Evolutionary conservation across 2,888 invertebrate species (phyloP), one percentile per base, ranked within the genome.

Genomic region (Didymodactylos carnosus): DNA sequence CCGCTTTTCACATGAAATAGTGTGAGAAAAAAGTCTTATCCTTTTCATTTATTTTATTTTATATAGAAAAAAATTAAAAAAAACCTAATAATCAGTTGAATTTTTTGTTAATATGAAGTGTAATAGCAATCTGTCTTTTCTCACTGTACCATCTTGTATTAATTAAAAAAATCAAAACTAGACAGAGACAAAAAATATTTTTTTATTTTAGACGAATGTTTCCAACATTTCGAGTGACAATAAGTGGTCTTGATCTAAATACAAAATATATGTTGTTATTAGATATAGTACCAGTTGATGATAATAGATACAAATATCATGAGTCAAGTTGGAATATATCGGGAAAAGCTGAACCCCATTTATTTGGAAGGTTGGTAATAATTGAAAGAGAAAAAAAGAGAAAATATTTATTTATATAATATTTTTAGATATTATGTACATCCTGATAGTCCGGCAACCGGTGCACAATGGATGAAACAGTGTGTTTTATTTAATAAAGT

Each of bases 241-340:
- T 93, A 1, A 86, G 86, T 43, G 91, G 92, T 0, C 84, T 94
- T 77, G 90, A 92, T 77, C 89, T 90, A 35, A 88, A 89, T 39
- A 87, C 88, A 73, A 88, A 88, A 80, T 94, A 94, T 85, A 90
- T 89, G 82, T 87, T 94, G 0, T 85, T 90, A 16, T 84, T 93
- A 76, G 92, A 92, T 82, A 87, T 92, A 82, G 87, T 87, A 0
- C 88, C 90, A 10, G 87, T 88, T 8, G 89, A 90, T 69, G 88
- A 89, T 77, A 88, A 89, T 76, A 88, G 93, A 40, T 84, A 85
- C 79, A 85, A 85, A 79, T 92, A 91, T 86, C 88, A 90, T 73
- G 88, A 89, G 40, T 88, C 88, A 0, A 89, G 90, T 62, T 93
- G 93, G 93, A 88, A 89, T 23, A 88, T 89, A 2, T 90, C 91